Evolutionary conservation across 2,888 invertebrate species (phyloP), one percentile per base, ranked within the genome.

Genomic region (Mongoloraphidia duomilia): DNA sequence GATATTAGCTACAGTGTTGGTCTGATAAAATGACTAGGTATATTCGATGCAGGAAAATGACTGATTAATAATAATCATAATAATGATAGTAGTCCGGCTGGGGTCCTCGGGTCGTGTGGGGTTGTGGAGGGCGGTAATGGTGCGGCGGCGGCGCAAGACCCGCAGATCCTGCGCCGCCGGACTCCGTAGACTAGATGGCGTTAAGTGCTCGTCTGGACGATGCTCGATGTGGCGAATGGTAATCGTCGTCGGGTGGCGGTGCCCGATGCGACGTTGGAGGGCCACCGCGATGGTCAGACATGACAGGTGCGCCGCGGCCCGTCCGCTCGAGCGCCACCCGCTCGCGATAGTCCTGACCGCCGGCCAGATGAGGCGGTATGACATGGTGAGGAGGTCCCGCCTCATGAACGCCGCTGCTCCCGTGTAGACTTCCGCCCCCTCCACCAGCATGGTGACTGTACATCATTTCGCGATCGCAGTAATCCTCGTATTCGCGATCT

Each of bases 141-240:
- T 65, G 59, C 66, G 59, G 54, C 62, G 61, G 62, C 65, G 65
- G 26, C 26, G 26, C 26, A 26, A 63, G 66, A 66, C 60, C 65
- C 63, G 65, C 63, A 65, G 65, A 61, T 65, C 64, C 65, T 65
- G 64, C 64, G 68, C 65, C 64, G 65, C 26, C 26, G 26, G 6
- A 26, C 26, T 26, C 65, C 65, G 62, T 63, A 62, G 69, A 74
- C 78, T 82, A 84, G 68, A 84, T 82, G 66, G 82, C 83, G 70
- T 83, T 83, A 60, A 82, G 76, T 59, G 80, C 80, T 62, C 83
- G 75, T 53, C 82, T 74, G 59, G 82, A 78, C 40, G 80, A 73
- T 53, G 76, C 76, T 66, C 79, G 75, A 57, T 70, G 70, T 45
- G 69, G 63, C 17, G 70, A 63, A 50, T 67, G 68, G 50, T 71